Conservation (phyloP, 2,797 vertebrate species). For the Novumbra hubbsi region DNA sequence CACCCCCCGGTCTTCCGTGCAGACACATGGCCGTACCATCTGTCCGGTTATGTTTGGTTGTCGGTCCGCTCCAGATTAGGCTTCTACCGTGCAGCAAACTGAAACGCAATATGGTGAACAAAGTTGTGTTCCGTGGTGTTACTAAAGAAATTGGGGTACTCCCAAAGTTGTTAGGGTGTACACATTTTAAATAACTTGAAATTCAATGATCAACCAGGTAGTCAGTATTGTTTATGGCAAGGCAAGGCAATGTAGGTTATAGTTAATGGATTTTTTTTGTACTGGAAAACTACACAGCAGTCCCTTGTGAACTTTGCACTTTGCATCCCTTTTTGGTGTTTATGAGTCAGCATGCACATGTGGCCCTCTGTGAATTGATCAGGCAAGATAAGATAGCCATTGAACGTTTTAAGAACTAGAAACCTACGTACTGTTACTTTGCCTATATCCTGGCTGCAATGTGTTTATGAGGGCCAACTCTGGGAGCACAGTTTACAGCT, state of each 20-base stretch:
- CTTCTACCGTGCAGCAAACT: constrained; percentile 9
- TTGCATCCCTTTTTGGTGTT: constrained; percentile 1
- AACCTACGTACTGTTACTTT: no score
- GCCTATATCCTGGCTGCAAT: no score
- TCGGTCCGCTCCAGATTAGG: constrained; percentile 24
- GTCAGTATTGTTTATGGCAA: not conserved
- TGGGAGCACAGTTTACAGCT: no score
- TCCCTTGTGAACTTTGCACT: not conserved
- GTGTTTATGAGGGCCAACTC: no score
- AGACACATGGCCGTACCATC: constrained; percentile 32
- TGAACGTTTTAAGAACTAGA: not conserved
- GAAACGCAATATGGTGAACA: constrained; percentile 1
- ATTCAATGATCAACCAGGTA: not conserved
- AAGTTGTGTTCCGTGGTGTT: not conserved
- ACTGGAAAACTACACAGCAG: not conserved
- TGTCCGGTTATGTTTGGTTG: constrained; percentile 28
- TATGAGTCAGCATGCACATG: constrained; percentile 18
- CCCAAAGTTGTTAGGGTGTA: not conserved
- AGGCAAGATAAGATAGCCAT: constrained; percentile 9
- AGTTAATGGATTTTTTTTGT: not conserved
- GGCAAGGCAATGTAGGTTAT: not conserved
- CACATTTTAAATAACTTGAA: not conserved
- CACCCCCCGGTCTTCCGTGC: not conserved
- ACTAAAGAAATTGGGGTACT: not conserved
- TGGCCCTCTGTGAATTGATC: not conserved